Conservation (phyloP, 2,888 invertebrate species). For the Luperina testacea region DNA sequence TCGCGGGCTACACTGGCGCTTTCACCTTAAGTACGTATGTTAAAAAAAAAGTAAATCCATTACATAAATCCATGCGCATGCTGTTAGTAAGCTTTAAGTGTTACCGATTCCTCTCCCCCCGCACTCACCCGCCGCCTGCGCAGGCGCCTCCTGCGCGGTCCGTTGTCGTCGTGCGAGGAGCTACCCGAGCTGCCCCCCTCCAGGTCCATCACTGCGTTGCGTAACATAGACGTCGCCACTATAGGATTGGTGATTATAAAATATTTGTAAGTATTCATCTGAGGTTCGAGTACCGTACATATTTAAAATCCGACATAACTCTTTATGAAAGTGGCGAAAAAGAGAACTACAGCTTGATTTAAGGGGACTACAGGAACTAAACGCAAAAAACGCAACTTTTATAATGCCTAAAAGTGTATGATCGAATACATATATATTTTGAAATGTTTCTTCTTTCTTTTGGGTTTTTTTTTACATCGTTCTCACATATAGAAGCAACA, state of each 20-base stretch:
- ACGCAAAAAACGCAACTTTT: too few species aligned
- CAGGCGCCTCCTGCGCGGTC: slow-evolving; percentile 63
- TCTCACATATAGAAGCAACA: too few species aligned
- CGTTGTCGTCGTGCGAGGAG: slow-evolving; percentile 70
- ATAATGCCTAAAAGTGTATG: too few species aligned
- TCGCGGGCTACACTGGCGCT: too few species aligned
- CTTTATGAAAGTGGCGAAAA: not conserved
- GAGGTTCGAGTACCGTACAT: not conserved
- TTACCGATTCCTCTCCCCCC: not conserved
- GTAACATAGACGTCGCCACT: slow-evolving; percentile 72
- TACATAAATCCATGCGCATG: not conserved
- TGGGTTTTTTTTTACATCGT: too few species aligned
- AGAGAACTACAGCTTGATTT: not conserved
- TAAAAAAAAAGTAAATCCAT: not conserved
- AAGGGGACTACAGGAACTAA: too few species aligned
- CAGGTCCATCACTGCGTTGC: slow-evolving; percentile 85
- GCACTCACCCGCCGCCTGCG: slow-evolving; percentile 67
- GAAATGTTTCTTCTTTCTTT: too few species aligned
- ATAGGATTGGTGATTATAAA: slow-evolving; percentile 10
- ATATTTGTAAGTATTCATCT: not conserved
- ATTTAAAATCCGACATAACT: not conserved
- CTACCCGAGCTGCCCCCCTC: slow-evolving; percentile 78
- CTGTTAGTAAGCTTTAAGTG: not conserved
- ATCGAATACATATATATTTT: too few species aligned
- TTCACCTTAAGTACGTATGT: too few species aligned